A percentile compares a stretch with the other conserved stretches of the same genome.
These are phyloP conservation scores for Caenorhabditis virilis DNA, from an alignment of 2,888 invertebrate species.

Conservation along the genomic window DNA sequence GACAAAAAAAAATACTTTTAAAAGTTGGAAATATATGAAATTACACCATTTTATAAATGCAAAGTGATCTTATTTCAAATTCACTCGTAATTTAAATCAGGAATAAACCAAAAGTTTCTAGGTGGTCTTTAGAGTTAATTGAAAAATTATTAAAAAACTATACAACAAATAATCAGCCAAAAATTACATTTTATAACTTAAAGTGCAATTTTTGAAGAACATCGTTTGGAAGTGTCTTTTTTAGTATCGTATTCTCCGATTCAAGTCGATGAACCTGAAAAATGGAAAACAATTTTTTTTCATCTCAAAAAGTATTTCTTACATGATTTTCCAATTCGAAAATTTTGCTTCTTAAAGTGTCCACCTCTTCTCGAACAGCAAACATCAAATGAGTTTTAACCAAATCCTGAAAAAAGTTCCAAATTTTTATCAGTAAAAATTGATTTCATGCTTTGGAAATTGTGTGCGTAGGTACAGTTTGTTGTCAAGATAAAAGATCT, in stretches of 20 bases:
- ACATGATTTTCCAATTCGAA: slow-evolving; percentile 87
- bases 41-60: too few relatives aligned
- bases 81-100: background rate
- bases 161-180: too few relatives aligned
- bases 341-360: slow-evolving; percentile 88
- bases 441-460: too few relatives aligned
- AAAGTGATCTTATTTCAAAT: background rate
- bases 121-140: background rate
- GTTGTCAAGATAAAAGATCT: too few relatives aligned
- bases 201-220: slow-evolving; percentile 76
- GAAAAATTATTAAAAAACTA: background rate
- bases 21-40: too few relatives aligned
- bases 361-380: slow-evolving; percentile 91
- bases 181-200: background rate
- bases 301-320: slow-evolving; percentile 14
- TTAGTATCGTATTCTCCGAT: slow-evolving; percentile 85
- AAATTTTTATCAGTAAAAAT: background rate
- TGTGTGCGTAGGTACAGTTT: too few relatives aligned
- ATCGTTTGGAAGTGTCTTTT: slow-evolving; percentile 86
- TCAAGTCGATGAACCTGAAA: slow-evolving; percentile 76
- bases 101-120: background rate
- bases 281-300: background rate
- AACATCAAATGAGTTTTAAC: slow-evolving; percentile 94
- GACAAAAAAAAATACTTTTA: too few relatives aligned
- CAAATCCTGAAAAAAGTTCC: slow-evolving; percentile 74